Conservation (phyloP, 2,797 vertebrate species). For the Ctenopoma multispine region DNA sequence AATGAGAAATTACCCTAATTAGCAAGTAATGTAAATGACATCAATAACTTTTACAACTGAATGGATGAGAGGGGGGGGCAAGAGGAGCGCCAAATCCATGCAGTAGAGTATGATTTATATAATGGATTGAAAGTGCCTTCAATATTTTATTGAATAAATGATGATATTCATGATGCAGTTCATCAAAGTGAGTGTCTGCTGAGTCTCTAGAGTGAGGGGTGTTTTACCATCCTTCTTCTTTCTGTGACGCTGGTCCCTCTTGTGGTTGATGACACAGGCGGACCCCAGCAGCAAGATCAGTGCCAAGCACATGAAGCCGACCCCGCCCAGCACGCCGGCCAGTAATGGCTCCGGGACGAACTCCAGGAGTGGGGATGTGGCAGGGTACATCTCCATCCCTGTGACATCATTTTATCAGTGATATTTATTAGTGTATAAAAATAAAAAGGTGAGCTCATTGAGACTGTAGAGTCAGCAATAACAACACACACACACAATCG, state of each 20-base stretch:
- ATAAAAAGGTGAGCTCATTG: conserved; percentile 1
- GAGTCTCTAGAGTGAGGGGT: conserved; percentile 43
- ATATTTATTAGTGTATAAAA: conserved; percentile 6
- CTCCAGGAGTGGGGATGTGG: conserved; percentile 86
- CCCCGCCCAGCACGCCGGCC: conserved; percentile 89
- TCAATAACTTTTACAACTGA: conserved; percentile 73
- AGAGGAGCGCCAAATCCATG: conserved; percentile 60
- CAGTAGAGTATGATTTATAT: conserved; percentile 67
- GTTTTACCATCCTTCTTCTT: conserved; percentile 80
- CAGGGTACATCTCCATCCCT: conserved; percentile 88
- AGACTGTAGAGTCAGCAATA: conserved; percentile 5
- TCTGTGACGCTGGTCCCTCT: conserved; percentile 73
- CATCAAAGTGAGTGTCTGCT: conserved; percentile 67
- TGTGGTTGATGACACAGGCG: conserved; percentile 89
- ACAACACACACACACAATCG: neutral
- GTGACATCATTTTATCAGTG: conserved; percentile 42
- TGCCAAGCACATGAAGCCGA: conserved; percentile 89
- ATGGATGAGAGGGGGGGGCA: conserved; percentile 51
- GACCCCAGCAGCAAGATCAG: conserved; percentile 88
- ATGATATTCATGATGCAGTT: conserved; percentile 72
- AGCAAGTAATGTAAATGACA: conserved; percentile 75
- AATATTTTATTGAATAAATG: conserved; percentile 75
- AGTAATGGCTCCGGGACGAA: conserved; percentile 87
- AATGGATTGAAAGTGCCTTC: conserved; percentile 68
- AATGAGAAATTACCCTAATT: conserved; percentile 79